Conservation (phyloP, 2,888 invertebrate species). For the Chrysotoxum bicinctum region DNA sequence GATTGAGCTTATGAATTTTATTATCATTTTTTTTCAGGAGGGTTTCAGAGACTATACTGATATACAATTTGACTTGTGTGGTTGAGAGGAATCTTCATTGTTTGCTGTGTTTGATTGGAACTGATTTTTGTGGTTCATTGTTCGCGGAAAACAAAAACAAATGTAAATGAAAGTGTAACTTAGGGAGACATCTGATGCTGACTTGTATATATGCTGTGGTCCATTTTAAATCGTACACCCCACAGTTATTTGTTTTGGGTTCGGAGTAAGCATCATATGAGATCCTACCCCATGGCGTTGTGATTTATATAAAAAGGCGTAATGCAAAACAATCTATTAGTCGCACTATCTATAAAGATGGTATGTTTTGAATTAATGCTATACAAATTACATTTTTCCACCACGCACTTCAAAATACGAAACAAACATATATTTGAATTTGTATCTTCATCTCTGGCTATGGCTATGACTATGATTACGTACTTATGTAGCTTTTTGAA, state of each 20-base stretch:
- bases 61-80: constrained; percentile 4
- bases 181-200: constrained; percentile 9
- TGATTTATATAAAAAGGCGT: constrained; percentile 48
- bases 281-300: constrained; percentile 36
- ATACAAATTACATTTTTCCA: constrained; percentile 19
- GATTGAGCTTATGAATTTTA: constrained; percentile 5
- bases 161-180: background rate
- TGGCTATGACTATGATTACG: background rate
- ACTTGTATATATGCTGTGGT: background rate
- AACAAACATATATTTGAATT: background rate
- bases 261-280: background rate
- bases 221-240: constrained; percentile 40
- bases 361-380: constrained; percentile 19
- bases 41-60: constrained; percentile 3
- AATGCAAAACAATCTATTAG: constrained; percentile 55
- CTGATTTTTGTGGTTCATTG: constrained; percentile 58
- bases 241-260: constrained; percentile 3
- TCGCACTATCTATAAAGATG: background rate
- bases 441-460: background rate
- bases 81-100: constrained; percentile 21
- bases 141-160: constrained; percentile 4
- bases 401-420: background rate
- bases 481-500: background rate
- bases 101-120: constrained; percentile 41
- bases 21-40: background rate